Base-by-base conservation (phyloP, 2,113 vertebrate genomes). In the Trogon surrucura region DNA sequence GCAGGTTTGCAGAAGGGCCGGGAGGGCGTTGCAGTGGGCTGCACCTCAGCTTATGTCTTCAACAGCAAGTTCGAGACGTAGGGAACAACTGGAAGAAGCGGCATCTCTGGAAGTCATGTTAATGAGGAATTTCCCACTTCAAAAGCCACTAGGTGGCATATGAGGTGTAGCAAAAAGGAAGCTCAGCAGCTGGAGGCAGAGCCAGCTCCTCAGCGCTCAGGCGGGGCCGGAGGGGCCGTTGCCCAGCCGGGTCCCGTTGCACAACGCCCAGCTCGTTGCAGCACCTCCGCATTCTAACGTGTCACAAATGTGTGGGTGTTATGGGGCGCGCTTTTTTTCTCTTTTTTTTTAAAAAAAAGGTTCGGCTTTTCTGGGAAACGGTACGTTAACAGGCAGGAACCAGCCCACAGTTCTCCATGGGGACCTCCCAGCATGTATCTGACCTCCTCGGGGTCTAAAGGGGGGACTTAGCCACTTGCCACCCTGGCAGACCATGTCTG, bases 141-240 rank as follows among this genome's bases (percentile, higher is more conserved):
- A 53, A 95, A 83, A 90, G 81, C 98, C 98, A 79, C 97, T 51
- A 97, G 98, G 91, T 98, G 98, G 98, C 98, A 96, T 65, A 73
- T 96, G 92, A 97, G 96, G 79, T 58, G 92, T 95, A 91, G 95
- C 64, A 75, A 93, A 95, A 80, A 53, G 1, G 32, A 48, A 70
- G 45, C 3, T 0, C 41, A 1, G 9, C 1, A 13, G 53, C 72
- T 5, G 60, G 50, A 23, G 85, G 58, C 34, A 4, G 36, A 21
- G 3, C 16, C 8, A 80, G 61, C 58, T 9, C 54, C 29, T 19
- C 29, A 3, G 74, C 8, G 30, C 38, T 9, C 54, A 16, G 54
- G 54, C 23, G 0, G 1, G 23, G 64, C 72, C 29, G 11, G 22
- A 18, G 34, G n/a, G 34, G 18, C 14, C 16, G 1, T 2, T 0